Evolutionary conservation across 1,140 invertebrate genomes (phyloP).

Genomic region (Platyscapa corneri): DNA sequence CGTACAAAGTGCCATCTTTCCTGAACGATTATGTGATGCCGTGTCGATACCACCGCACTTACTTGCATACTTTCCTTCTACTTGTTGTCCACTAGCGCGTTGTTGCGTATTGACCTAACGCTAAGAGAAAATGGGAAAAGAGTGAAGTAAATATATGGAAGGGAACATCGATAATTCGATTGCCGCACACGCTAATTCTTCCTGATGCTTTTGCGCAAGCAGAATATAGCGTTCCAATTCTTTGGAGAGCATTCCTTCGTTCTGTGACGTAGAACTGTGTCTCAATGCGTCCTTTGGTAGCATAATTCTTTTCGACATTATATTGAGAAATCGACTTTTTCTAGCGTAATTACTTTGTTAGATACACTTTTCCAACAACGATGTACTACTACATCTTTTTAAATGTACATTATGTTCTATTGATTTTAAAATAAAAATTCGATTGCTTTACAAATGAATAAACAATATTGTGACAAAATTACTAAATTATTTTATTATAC

Average conservation of each 20-base stretch:
- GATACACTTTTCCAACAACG: neutral
- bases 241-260: too few relatives aligned
- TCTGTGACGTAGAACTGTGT: neutral
- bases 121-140: neutral
- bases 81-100: conserved; percentile 46
- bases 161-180: conserved; percentile 48
- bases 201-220: conserved; percentile 52
- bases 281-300: neutral
- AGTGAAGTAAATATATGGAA: neutral
- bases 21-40: conserved; percentile 70
- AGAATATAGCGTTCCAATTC: neutral
- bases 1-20: conserved; percentile 75
- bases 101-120: neutral
- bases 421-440: neutral
- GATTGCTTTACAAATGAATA: neutral
- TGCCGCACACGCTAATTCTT: conserved; percentile 60
- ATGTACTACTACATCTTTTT: neutral
- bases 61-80: conserved; percentile 67
- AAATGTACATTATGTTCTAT: neutral
- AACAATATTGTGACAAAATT: neutral
- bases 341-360: neutral
- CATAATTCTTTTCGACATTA: conserved; percentile 28
- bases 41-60: conserved; percentile 66
- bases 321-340: conserved; percentile 29
- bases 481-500: too few relatives aligned